Base-by-base conservation (phyloP, 2,797 vertebrate genomes). In the Mycteria americana region DNA sequence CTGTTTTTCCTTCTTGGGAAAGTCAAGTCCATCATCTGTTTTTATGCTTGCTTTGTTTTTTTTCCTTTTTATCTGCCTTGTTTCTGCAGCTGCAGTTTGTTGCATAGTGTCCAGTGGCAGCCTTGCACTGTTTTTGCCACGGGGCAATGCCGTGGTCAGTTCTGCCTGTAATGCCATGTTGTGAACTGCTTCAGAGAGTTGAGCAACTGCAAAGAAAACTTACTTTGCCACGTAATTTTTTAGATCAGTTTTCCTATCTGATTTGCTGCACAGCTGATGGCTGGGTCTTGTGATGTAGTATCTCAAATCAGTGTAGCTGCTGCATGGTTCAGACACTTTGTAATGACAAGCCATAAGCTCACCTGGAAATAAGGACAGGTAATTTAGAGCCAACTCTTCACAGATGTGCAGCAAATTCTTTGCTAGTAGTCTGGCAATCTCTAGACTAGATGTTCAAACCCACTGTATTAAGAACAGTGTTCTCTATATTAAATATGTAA, bases 61-160 rank as follows among this genome's bases (percentile, higher is more conserved):
- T 56, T 56, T 14, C 17, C 7, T 27, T 77, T 77, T 70, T 56
- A 28, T 51, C 62, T 50, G 45, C 57, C 56, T 50, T 50, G 31
- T 84, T 93, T 74, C 64, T 92, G 56, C 92, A 89, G 64, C 59
- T 92, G 79, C 60, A 35, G 19, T 46, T 60, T 28, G 65, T 64
- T 80, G 43, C 23, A 0, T 25, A 23, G 37, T 0, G 3, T 39
- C n/a, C 13, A 6, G 59, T 35, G 33, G 30, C 45, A 46, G 13
- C 33, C 67, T 59, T 0, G 0, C 6, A 7, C n/a, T 57, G n/a
- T 12, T 88, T 65, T 56, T 65, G 79, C 51, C 24, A 4, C 0
- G 0, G 69, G n/a, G 50, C n/a, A n/a, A 33, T 28, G 57, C 84
- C 48, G 74, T 50, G 65, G 22, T 78, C 77, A 62, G 17, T 59